A percentile compares a stretch with the other conserved stretches of the same genome.
Evolutionary conservation across 2,797 vertebrate genomes (phyloP).

Genomic region (Eremophila alpestris): DNA sequence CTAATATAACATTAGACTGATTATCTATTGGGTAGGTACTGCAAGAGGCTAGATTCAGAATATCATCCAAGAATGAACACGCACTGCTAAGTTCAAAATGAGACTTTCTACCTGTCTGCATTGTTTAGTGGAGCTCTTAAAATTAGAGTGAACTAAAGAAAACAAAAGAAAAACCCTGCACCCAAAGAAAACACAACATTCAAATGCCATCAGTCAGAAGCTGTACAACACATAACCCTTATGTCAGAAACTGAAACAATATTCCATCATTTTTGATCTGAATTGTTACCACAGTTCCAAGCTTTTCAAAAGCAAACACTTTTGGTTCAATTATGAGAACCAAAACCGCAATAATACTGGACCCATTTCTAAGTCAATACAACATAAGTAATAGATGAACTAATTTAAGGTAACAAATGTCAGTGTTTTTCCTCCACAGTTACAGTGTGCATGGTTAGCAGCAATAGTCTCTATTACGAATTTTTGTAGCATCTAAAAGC

Average conservation of each 20-base stretch:
- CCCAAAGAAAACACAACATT: rapidly evolving
- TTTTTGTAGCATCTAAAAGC: not conserved
- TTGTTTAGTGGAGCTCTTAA: not conserved
- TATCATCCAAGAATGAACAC: not conserved
- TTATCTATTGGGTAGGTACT: not conserved
- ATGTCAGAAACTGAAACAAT: not conserved
- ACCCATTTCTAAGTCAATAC: not conserved
- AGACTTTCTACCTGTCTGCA: not conserved
- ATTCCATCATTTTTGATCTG: not conserved
- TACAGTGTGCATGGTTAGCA: not conserved
- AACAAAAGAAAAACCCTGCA: too few species aligned
- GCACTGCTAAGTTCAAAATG: not conserved
- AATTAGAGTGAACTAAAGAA: not conserved
- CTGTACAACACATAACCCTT: not conserved
- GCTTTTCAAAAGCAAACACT: not conserved
- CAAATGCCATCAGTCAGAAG: not conserved
- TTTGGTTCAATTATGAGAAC: not conserved
- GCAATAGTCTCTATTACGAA: not conserved
- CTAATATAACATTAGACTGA: not conserved
- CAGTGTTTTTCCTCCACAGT: not conserved
- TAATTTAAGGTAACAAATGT: not conserved
- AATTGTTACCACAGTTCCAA: not conserved
- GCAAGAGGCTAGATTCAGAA: not conserved
- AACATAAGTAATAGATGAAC: not conserved
- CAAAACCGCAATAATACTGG: not conserved